Evolutionary conservation across 2,113 vertebrate genomes (phyloP).

Genomic region (Pithys albifrons): DNA sequence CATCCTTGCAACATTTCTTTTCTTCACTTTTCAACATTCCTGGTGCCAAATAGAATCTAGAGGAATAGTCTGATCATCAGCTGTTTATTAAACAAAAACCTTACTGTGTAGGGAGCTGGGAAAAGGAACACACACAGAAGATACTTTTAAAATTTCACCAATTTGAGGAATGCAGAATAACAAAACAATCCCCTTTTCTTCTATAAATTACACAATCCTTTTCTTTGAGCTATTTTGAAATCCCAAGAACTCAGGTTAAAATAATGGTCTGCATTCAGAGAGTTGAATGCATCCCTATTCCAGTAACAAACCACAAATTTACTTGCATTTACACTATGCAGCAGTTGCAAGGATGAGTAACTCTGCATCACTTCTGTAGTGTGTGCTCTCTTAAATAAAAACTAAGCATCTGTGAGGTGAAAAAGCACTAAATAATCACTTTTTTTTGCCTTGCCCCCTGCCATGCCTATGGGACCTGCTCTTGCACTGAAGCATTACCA

Average conservation of each 20-base stretch:
- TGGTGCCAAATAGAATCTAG: not conserved
- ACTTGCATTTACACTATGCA: not conserved
- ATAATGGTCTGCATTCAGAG: not conserved
- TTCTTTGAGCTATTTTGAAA: not conserved
- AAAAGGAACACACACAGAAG: not conserved
- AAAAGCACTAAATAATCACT: not conserved
- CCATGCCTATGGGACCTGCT: fast-evolving
- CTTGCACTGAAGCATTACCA: not conserved
- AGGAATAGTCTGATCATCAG: not conserved
- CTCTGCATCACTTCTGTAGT: not conserved
- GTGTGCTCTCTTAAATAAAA: not conserved
- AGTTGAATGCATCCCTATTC: not conserved
- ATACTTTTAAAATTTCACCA: not conserved
- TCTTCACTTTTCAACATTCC: not conserved
- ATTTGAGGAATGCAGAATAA: not conserved
- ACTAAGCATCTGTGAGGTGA: not conserved
- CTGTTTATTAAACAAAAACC: not conserved
- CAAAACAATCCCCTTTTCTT: not conserved
- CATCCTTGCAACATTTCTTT: not conserved
- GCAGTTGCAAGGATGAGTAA: not conserved
- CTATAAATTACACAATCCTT: not conserved
- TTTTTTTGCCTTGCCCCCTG: not conserved
- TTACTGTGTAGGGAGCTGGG: not conserved
- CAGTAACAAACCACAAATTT: not conserved
- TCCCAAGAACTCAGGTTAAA: not conserved